A percentile compares a stretch with the other conserved stretches of the same genome.
These are phyloP conservation scores for Archilochus colubris DNA, from an alignment of 2,113 vertebrate species.

Conservation along the genomic window DNA sequence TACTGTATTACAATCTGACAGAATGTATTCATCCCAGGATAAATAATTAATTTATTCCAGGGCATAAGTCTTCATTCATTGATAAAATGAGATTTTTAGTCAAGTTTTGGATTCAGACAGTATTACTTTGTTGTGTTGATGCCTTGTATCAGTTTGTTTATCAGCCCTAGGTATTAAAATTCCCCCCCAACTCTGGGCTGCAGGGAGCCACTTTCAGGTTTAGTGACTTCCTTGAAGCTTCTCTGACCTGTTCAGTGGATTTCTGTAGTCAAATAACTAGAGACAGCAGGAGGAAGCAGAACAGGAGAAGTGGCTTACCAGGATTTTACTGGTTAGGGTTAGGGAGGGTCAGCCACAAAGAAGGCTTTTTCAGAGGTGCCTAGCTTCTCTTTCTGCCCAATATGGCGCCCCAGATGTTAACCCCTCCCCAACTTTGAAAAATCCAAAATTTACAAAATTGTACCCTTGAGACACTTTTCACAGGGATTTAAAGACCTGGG, in stretches of 20 bases:
- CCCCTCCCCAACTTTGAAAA: background rate
- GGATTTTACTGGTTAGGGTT: background rate
- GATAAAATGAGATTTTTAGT: background rate
- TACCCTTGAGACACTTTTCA: background rate
- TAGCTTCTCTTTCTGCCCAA: background rate
- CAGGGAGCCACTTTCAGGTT: background rate
- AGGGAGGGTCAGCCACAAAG: background rate
- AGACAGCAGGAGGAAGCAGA: background rate
- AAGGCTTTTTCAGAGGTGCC: background rate
- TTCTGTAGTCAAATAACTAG: background rate
- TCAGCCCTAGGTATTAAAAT: background rate
- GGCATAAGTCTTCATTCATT: background rate
- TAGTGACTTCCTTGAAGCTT: background rate
- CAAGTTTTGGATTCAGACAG: background rate
- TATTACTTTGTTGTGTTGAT: background rate
- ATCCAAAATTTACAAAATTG: background rate
- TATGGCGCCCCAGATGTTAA: background rate
- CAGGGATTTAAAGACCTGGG: background rate
- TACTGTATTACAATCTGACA: background rate
- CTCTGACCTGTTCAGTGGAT: background rate
- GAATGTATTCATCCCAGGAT: background rate
- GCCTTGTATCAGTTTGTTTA: background rate
- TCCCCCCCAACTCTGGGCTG: rapidly evolving
- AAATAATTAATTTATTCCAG: background rate
- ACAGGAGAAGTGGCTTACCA: background rate